These are phyloP conservation scores for Microplitis manilae DNA, from an alignment of 2,888 invertebrate genomes.

Conservation along the genomic window DNA sequence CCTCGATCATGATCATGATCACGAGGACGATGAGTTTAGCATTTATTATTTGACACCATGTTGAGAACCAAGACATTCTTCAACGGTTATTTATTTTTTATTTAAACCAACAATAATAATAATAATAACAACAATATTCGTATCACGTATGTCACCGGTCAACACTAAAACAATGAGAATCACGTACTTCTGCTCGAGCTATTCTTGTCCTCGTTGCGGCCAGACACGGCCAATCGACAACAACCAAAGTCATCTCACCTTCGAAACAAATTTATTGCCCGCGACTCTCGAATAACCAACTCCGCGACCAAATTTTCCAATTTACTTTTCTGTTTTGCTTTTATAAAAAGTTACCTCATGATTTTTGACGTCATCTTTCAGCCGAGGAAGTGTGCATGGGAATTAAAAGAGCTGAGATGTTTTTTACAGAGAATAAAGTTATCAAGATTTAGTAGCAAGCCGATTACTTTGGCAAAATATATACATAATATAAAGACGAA, in stretches of 20 bases:
- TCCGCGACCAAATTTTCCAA: neutral
- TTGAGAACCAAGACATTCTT: constrained; percentile 12
- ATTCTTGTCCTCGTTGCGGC: constrained; percentile 47
- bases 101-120: neutral
- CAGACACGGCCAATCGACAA: constrained; percentile 29
- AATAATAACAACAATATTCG: constrained; percentile 30
- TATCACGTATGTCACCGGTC: constrained; percentile 39
- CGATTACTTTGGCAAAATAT: neutral
- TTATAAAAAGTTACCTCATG: neutral
- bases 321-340: neutral
- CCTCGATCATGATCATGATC: no score
- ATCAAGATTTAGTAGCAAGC: neutral
- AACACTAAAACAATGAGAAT: constrained; percentile 43
- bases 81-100: neutral
- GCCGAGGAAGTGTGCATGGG: neutral
- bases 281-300: constrained; percentile 36
- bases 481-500: neutral
- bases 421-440: neutral
- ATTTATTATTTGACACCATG: constrained; percentile 4
- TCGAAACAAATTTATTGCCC: constrained; percentile 42
- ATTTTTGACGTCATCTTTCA: neutral
- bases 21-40: no score
- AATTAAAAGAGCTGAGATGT: constrained; percentile 8
- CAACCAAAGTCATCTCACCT: constrained; percentile 42
- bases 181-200: constrained; percentile 37